Evolutionary conservation across 53 echinoderm and acorn worm genomes (phyloP), one percentile per base, ranked within the genome.

Genomic region (Echinometra lucunter): DNA sequence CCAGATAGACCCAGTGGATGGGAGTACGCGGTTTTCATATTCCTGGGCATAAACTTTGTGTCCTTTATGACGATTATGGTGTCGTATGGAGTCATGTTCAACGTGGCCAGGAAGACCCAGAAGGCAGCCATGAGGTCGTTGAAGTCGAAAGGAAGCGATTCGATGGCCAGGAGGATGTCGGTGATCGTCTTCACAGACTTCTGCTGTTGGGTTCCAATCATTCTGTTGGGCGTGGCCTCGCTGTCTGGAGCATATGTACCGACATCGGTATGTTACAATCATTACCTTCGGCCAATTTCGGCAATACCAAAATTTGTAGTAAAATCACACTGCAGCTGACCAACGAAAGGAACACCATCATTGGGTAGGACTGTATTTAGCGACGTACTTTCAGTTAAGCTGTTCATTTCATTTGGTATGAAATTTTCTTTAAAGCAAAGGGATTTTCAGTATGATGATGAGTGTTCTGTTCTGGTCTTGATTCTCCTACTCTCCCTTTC

Each of bases 201-300:
- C 85, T 95, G 94, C 89, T 99, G 99, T 56, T 99, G 99, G 99
- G 95, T 98, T 89, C 99, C 99, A 0, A 99, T 99, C 81, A 99
- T 99, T 44, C 93, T 99, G 30, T 92, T 99, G 78, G 99, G 99
- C 69, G 89, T 97, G 42, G 96, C 99, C 6, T 99, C 99, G 0
- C 89, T 99, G 44, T 94, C 88, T 34, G 99, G 99, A 23, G 98
- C 98, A 9, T 89, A 67, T 49, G 95, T 99, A 40, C 98, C 98
- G 9, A 91, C 95, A 16, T 96, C 96, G 92, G 99, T 99, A 95
- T 92, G 95, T 93, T 47, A 18, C 2, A 6, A 49, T 11, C 34
- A 13, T 74, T n/a, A n/a, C n/a, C n/a, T n/a, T n/a, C n/a, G n/a
- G n/a, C n/a, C n/a, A n/a, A n/a, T n/a, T n/a, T n/a, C n/a, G n/a